phyloP scores from a whole-genome alignment of 2,888 invertebrate species.

The Hydroisotoma schaefferi region DNA sequence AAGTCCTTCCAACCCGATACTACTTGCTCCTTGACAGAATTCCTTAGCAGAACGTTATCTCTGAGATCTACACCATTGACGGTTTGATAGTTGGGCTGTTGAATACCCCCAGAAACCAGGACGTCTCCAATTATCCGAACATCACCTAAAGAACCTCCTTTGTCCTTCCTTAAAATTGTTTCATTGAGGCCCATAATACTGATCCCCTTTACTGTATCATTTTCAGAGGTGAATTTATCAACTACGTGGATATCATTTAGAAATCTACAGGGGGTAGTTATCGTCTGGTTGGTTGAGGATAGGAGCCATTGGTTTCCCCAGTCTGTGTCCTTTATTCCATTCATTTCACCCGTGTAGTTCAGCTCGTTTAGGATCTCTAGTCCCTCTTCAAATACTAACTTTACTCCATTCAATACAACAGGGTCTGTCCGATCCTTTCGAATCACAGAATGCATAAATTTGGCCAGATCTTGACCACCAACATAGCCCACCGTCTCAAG shows the following conservation, averaged over 20 bases:
- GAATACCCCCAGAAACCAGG: neutral
- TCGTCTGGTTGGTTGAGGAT: conserved; percentile 13
- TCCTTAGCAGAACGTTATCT: conserved; percentile 25
- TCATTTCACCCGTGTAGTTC: neutral
- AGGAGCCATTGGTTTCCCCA: conserved; percentile 38
- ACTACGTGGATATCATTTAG: neutral
- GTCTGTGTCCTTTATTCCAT: conserved; percentile 17
- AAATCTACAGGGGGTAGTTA: conserved; percentile 24
- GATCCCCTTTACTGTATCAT: conserved; percentile 17
- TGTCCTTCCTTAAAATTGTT: conserved; percentile 24
- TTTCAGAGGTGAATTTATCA: neutral
- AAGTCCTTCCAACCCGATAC: conserved; percentile 28
- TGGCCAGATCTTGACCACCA: conserved; percentile 9
- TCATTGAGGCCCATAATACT: conserved; percentile 22
- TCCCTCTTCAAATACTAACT: conserved; percentile 12
- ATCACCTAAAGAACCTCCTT: neutral
- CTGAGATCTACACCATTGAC: conserved; percentile 32
- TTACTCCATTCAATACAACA: neutral
- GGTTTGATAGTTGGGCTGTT: neutral
- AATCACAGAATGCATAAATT: conserved; percentile 20
- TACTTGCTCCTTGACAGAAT: conserved; percentile 12
- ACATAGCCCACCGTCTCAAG: conserved; percentile 10
- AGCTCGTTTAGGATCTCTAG: neutral
- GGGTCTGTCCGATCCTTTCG: conserved; percentile 7
- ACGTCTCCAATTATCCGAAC: neutral